Evolutionary conservation across 2,888 invertebrate species (phyloP), one percentile per base, ranked within the genome.

Genomic region (Gasteruption jaculator): DNA sequence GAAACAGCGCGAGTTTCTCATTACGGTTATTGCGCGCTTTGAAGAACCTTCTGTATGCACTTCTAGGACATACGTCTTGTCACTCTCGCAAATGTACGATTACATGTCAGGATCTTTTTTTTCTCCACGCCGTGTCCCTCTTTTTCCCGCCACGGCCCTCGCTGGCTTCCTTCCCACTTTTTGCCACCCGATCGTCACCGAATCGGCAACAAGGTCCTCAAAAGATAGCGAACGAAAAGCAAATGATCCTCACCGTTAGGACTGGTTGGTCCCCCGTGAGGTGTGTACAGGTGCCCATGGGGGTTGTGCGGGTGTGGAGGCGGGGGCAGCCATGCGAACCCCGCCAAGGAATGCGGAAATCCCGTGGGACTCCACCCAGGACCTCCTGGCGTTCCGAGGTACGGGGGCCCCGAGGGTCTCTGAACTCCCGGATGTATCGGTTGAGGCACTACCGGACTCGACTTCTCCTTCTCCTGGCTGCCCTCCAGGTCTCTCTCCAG

Each of bases 241-340:
- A 11, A 33, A 24, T 24, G 25, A 15, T 11, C 22, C 63, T 62
- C 50, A 70, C 70, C 70, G 48, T 70, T 70, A 10, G 70, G 70
- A 53, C 70, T 70, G 24, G 68, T 68, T 3, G 69, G 63, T 46
- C 66, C 66, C 30, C 65, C 66, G 45, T 68, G 68, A 11, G 68
- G 61, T 18, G 63, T 60, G 59, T 69, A 70, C 26, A 71, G 64
- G 49, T 70, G 68, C 47, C 66, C 63, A 45, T 68, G 78, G 3
- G 76, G 78, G 56, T 78, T 79, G 16, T 77, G 79, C 10, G 79
- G 76, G 44, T 68, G 77, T 12, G 76, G 78, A 34, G 78, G 79
- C 10, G 77, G 79, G 38, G 79, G 76, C 71, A 83, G 76, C 76
- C 81, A 81, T 12, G 81, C 79, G 53, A 83, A 82, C 43, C 83